Conservation (phyloP, 1,140 invertebrate species). For the Pogonus chalceus region DNA sequence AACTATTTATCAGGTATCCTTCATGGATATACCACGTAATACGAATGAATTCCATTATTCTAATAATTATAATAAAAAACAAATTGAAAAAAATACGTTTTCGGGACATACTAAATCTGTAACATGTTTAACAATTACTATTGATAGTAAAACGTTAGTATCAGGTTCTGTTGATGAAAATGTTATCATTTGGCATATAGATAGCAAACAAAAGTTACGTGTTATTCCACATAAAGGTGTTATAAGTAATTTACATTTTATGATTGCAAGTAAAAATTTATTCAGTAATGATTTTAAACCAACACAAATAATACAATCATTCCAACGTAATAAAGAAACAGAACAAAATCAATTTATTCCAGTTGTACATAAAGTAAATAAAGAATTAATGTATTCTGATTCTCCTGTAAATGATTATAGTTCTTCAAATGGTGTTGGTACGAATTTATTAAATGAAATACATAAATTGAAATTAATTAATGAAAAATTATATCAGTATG, state of each 20-base stretch:
- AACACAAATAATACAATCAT: constrained; percentile 33
- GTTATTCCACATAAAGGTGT: constrained; percentile 60
- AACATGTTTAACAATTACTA: constrained; percentile 57
- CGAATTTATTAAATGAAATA: constrained; percentile 35
- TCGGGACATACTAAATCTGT: constrained; percentile 56
- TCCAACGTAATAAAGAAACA: constrained; percentile 30
- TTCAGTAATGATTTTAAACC: constrained; percentile 34
- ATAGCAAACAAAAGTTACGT: constrained; percentile 57
- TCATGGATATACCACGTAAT: constrained; percentile 54
- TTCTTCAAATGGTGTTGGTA: constrained; percentile 27
- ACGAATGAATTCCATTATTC: too few species aligned
- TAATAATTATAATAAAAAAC: constrained; percentile 48
- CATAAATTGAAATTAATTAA: constrained; percentile 39
- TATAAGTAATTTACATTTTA: constrained; percentile 58
- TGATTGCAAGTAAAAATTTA: constrained; percentile 37
- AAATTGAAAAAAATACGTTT: constrained; percentile 37
- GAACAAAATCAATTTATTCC: constrained; percentile 16
- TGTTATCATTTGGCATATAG: constrained; percentile 71
- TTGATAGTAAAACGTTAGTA: constrained; percentile 54
- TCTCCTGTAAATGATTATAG: constrained; percentile 22
- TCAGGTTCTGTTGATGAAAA: constrained; percentile 64
- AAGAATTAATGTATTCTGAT: constrained; percentile 16
- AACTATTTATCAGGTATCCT: constrained; percentile 52
- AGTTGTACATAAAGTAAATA: constrained; percentile 25
- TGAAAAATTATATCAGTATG: constrained; percentile 38